Base-by-base conservation (phyloP, 2,113 vertebrate species). In the Leuciscus idus region DNA sequence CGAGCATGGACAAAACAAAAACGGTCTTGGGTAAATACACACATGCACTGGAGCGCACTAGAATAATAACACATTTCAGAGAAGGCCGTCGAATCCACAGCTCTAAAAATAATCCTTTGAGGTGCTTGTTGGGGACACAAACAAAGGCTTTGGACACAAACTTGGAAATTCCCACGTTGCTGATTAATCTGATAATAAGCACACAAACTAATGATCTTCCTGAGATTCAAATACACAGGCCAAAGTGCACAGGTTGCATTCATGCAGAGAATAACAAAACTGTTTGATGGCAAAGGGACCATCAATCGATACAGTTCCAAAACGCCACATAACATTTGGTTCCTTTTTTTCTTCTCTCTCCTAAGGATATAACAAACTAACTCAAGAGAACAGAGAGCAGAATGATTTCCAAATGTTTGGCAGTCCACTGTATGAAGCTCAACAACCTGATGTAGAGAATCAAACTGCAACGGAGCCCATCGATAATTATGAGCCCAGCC, bases 371-470 rank as follows among this genome's bases (percentile, higher is more conserved):
- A n/a, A 81, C 39, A 83, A 50, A 15, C 30, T 39, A 19, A 59
- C 28, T 12, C 62, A 26, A 64, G 81, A 43, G 30, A 81, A 89
- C 87, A 91, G 92, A 76, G 92, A 95, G 81, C 96, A 96, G 92
- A 95, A 95, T 74, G 95, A 97, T 87, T 89, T 94, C 83, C 92
- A 95, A 50, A 92, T 91, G 66, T 88, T 86, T 48, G 89, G 89
- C 10, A 15, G 50, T 6, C 64, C 39, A 12, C 39, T 78, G 8
- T 66, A 87, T 10, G 89, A 88, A 26, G n/a, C 50, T 33, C 81
- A 46, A 19, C 80, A 33, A 12, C 30, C 59, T 7, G 55, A 88
- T 64, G 66, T 52, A 12, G 83, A 87, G 78, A 87, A 88, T 64
- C 75, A 80, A 76, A 88, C 73, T 3, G 39, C 39, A 13, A 23